These are phyloP conservation scores for Serranochromis macrocephalus DNA, from an alignment of 2,113 vertebrate genomes.

Conservation along the genomic window DNA sequence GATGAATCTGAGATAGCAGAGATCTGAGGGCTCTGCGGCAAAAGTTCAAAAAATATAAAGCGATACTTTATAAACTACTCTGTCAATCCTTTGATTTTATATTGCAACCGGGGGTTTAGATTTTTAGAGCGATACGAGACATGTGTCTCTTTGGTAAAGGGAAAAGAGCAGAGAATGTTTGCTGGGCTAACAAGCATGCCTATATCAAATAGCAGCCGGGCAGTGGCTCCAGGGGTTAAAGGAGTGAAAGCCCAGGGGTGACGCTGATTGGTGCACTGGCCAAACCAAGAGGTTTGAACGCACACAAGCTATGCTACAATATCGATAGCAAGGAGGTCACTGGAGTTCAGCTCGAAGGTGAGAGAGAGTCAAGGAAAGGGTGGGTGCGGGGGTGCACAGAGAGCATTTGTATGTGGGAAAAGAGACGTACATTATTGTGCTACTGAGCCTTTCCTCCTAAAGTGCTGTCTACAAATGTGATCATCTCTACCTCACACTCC, in stretches of 20 bases:
- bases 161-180: background rate
- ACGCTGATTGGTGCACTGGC: slow-evolving; percentile 6
- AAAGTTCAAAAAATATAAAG: background rate
- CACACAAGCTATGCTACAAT: background rate
- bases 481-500: background rate
- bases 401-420: background rate
- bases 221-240: background rate
- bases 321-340: background rate
- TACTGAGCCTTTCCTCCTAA: background rate
- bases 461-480: background rate
- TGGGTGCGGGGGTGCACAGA: background rate
- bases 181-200: background rate
- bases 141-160: background rate
- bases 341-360: background rate
- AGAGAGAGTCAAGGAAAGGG: background rate
- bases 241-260: background rate
- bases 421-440: background rate
- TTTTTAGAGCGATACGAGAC: background rate
- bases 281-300: background rate
- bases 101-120: background rate
- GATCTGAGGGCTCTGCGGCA: background rate
- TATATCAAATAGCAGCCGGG: background rate
- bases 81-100: background rate
- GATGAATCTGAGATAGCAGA: background rate
- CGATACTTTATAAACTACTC: background rate